Conservation (phyloP, 2,113 vertebrate species). For the Grallaria varia region DNA sequence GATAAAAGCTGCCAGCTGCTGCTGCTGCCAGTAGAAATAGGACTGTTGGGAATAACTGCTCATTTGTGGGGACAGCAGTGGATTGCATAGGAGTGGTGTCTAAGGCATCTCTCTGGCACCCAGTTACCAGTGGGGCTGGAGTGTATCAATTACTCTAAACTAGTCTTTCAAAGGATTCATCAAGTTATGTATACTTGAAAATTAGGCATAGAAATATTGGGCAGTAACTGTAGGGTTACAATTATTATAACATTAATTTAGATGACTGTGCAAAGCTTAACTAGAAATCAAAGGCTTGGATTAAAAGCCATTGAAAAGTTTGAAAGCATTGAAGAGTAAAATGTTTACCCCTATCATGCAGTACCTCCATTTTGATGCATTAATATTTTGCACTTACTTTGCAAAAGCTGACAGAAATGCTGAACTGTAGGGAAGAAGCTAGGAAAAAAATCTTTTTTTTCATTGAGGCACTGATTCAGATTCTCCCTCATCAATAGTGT, state of each 20-base stretch:
- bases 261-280: background rate
- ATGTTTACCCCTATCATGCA: background rate
- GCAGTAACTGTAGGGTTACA: background rate
- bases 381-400: background rate
- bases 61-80: background rate
- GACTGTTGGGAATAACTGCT: background rate
- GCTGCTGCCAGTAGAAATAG: background rate
- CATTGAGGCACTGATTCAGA: background rate
- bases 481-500: background rate
- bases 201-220: background rate
- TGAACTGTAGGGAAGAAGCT: background rate
- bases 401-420: background rate
- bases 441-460: background rate
- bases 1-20: constrained; percentile 3
- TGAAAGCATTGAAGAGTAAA: background rate
- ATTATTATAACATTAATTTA: background rate
- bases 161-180: background rate
- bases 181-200: background rate
- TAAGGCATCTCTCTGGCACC: background rate
- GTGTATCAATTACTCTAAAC: background rate
- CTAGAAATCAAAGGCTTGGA: background rate
- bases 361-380: background rate
- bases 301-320: background rate
- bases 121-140: background rate
- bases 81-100: background rate